Percentiles rank a stretch among this genome's conserved stretches.
Evolutionary conservation across 2,888 invertebrate species (phyloP).

Genomic region (Xanthorhoe designata): DNA sequence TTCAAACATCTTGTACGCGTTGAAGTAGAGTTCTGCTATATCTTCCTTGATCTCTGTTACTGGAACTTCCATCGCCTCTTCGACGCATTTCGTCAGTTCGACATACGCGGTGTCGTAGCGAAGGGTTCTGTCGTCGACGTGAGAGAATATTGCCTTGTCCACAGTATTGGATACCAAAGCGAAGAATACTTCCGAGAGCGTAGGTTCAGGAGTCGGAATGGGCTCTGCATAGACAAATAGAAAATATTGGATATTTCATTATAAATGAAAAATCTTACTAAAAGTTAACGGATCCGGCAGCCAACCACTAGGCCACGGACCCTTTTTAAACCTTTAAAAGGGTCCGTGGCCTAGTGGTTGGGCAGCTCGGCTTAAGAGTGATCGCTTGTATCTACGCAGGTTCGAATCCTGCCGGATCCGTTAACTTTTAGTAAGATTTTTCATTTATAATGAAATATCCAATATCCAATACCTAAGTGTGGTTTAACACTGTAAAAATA

Average conservation of each 20-base stretch:
- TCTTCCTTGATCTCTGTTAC: conserved; percentile 68
- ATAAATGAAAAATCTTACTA: too few species aligned
- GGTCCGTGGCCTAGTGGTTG: too few species aligned
- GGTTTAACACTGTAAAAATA: too few species aligned
- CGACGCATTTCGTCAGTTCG: conserved; percentile 67
- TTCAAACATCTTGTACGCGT: conserved; percentile 67
- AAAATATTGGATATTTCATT: background rate
- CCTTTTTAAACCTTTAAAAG: too few species aligned
- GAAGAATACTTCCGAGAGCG: conserved; percentile 63
- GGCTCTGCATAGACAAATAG: conserved; percentile 56
- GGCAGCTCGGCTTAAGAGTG: too few species aligned
- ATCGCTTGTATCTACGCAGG: too few species aligned
- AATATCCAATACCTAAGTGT: too few species aligned
- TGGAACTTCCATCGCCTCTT: conserved; percentile 76
- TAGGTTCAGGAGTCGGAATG: conserved; percentile 65
- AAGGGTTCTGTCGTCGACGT: conserved; percentile 61
- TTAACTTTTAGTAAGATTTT: too few species aligned
- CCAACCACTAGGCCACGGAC: too few species aligned
- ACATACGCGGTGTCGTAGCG: conserved; percentile 75
- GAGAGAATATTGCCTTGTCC: conserved; percentile 69
- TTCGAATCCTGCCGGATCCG: too few species aligned
- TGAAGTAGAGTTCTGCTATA: conserved; percentile 61
- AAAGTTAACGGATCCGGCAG: too few species aligned
- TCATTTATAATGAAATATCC: too few species aligned
- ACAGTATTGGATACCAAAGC: conserved; percentile 62